These are phyloP conservation scores for Bagarius yarrelli DNA, from an alignment of 2,113 vertebrate genomes.

Conservation along the genomic window DNA sequence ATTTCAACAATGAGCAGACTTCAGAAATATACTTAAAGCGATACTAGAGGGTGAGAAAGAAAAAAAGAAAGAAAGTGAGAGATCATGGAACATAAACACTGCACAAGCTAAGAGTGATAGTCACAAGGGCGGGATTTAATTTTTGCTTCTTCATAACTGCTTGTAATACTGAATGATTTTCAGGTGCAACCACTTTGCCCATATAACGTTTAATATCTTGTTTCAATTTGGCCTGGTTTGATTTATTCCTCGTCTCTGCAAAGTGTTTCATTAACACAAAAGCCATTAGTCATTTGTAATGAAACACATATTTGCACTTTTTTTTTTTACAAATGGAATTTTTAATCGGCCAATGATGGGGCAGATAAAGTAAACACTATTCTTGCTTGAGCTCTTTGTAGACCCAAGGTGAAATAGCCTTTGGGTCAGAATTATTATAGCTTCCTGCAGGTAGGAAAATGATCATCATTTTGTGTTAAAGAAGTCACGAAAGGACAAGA, in stretches of 20 bases:
- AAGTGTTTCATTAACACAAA: conserved; percentile 76
- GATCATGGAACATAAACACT: background rate
- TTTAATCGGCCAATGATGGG: conserved; percentile 59
- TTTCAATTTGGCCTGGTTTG: conserved; percentile 65
- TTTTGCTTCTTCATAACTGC: conserved; percentile 1
- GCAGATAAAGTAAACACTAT: conserved; percentile 62
- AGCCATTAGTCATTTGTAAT: conserved; percentile 73
- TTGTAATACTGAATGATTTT: conserved; percentile 58
- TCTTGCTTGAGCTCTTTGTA: conserved; percentile 45
- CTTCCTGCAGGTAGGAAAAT: background rate
- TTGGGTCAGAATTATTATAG: conserved; percentile 4
- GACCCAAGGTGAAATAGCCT: conserved; percentile 8
- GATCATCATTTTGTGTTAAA: background rate
- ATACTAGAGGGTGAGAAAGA: background rate
- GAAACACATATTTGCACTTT: conserved; percentile 64
- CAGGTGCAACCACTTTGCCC: conserved; percentile 65
- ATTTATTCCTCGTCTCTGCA: conserved; percentile 72
- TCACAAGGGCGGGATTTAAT: background rate
- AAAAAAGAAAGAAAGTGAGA: too few relatives aligned
- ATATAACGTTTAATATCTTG: conserved; percentile 76
- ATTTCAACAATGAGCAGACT: background rate
- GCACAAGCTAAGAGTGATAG: background rate
- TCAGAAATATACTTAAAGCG: background rate
- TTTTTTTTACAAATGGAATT: conserved; percentile 61
- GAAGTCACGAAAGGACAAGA: background rate